Base-by-base conservation (phyloP, 2,797 vertebrate species). In the Muraenolepis orangiensis region DNA sequence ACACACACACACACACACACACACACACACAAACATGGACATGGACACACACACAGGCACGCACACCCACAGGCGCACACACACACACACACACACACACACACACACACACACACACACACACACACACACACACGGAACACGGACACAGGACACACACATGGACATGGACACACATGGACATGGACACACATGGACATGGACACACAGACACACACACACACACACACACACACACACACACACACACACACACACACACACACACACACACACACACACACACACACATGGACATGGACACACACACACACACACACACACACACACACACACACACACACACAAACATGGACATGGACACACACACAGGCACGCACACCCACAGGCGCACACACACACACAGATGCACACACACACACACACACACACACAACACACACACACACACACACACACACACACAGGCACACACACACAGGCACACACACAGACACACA, bases 371-470 rank as follows among this genome's bases (percentile, higher is more conserved):
- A 20, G 29, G 20, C 30, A 34, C 67, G 10, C 68, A 36, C 72
- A 69, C 76, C 40, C 75, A 74, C 72, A 66, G 80, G 78, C 81
- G 73, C 77, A 80, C 67, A 20, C 67, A 20, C 67, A 34, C 67
- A 34, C 67, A 23, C 68, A 36, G 71, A 69, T 75, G 40, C 75
- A 74, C 72, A 66, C 83, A 80, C 81, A 74, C 77, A 80, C 67
- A 20, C 67, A 20, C 67, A 34, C 67, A 34, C 67, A 23, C 68
- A 36, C 72, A 69, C 76, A 34, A 51, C 75, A 74, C 72, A 66
- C 83, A 80, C 81, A 73, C 76, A 79, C 46, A 51, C 18, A 51
- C 7, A 20, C 46, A 51, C 46, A 51, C 46, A 51, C 18, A 51
- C 46, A 51, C 18, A n/a, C 46, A 51, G 4, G 6, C 46, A 51